Conservation (phyloP, 2,888 invertebrate species). For the Gandaritis pyraliata region DNA sequence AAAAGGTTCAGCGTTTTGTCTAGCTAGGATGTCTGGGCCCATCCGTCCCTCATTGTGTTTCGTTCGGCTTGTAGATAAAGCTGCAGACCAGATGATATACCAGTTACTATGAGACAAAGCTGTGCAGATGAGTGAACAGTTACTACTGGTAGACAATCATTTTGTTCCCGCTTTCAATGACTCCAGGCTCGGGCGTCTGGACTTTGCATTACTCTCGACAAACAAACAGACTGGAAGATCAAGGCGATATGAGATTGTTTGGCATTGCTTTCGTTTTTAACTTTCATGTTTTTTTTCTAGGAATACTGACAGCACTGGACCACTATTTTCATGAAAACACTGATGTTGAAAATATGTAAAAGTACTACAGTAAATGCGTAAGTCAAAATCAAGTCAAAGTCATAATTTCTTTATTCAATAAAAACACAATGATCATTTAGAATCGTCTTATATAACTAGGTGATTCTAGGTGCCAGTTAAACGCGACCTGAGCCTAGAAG, state of each 20-base stretch:
- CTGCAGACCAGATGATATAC: constrained; percentile 10
- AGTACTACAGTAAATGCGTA: too few species aligned
- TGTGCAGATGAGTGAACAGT: constrained; percentile 18
- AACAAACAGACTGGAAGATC: constrained; percentile 20
- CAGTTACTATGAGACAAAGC: constrained; percentile 15
- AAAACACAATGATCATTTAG: too few species aligned
- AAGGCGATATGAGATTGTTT: constrained; percentile 2
- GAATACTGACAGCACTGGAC: too few species aligned
- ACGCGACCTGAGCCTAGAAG: too few species aligned
- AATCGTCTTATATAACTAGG: too few species aligned
- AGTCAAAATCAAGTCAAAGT: too few species aligned
- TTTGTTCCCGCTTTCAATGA: constrained; percentile 36
- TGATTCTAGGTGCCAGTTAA: too few species aligned
- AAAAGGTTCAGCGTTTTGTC: background rate
- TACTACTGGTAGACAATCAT: constrained; percentile 29
- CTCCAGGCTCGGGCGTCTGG: constrained; percentile 36
- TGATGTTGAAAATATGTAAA: too few species aligned
- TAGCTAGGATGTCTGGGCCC: background rate
- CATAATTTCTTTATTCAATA: too few species aligned
- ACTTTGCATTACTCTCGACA: constrained; percentile 37
- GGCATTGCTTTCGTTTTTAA: constrained; percentile 11
- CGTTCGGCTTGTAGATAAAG: constrained; percentile 21
- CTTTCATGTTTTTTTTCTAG: background rate
- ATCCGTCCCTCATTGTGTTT: constrained; percentile 22
- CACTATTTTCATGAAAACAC: too few species aligned